Evolutionary conservation across 1,140 invertebrate genomes (phyloP).

Genomic region (Drosophila cardini): DNA sequence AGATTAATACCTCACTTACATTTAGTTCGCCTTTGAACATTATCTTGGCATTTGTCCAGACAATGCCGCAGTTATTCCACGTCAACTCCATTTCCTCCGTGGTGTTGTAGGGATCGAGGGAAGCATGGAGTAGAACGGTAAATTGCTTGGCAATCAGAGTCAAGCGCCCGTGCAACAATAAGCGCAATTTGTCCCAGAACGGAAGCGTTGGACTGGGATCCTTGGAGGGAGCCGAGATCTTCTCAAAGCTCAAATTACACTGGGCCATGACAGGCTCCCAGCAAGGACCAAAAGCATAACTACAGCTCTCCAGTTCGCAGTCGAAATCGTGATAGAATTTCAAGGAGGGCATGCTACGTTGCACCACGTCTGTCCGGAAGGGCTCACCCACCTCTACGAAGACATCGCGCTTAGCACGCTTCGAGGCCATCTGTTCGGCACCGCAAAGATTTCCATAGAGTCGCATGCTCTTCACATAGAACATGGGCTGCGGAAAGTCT

Average conservation of each 20-base stretch:
- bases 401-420: constrained; percentile 90
- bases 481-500: constrained; percentile 97
- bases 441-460: constrained; percentile 96
- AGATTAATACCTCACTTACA: constrained; percentile 67
- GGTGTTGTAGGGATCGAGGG: constrained; percentile 98
- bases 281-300: constrained; percentile 98
- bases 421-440: constrained; percentile 93
- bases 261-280: constrained; percentile 99
- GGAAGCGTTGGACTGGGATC: constrained; percentile 97
- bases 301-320: constrained; percentile 94
- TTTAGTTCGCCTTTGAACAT: constrained; percentile 93
- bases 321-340: constrained; percentile 99
- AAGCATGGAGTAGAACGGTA: constrained; percentile 95
- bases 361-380: constrained; percentile 89
- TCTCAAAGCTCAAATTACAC: constrained; percentile 96
- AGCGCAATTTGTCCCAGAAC: constrained; percentile 98
- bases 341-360: constrained; percentile 95
- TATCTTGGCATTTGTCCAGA: constrained; percentile 97
- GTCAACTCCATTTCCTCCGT: constrained; percentile 99
- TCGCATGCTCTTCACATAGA: constrained; percentile 92
- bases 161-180: constrained; percentile 96
- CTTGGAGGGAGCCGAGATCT: constrained; percentile 92
- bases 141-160: constrained; percentile 94
- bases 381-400: constrained; percentile 90
- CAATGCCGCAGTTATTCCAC: constrained; percentile 95